Conservation (phyloP, 2,888 invertebrate species). For the Ceriagrion tenellum region DNA sequence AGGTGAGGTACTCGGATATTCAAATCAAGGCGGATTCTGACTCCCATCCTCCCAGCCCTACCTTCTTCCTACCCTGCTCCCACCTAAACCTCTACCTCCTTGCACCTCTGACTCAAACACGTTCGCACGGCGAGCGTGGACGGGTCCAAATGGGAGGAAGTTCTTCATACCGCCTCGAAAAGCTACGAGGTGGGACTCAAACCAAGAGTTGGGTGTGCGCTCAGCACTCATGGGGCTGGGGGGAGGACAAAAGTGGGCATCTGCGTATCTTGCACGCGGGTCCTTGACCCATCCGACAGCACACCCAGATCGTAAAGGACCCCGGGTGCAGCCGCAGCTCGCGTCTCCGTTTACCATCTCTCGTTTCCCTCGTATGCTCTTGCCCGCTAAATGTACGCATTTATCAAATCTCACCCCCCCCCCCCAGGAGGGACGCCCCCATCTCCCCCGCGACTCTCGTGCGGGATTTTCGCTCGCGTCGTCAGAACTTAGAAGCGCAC, state of each 20-base stretch:
- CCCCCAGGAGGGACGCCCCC: no score
- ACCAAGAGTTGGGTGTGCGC: neutral
- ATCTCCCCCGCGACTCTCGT: no score
- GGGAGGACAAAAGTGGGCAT: neutral
- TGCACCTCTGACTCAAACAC: neutral
- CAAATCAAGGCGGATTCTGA: constrained; percentile 45
- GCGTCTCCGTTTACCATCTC: neutral
- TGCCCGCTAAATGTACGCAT: no score
- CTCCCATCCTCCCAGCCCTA: neutral
- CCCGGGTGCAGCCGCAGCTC: neutral
- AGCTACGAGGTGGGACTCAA: neutral
- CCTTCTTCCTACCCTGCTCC: neutral
- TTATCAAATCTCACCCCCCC: no score
- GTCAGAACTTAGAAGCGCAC: neutral
- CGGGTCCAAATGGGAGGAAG: neutral
- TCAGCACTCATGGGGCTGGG: neutral
- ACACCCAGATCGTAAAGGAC: neutral
- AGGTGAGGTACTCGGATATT: constrained; percentile 46
- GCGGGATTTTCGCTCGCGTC: no score
- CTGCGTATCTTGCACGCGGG: neutral
- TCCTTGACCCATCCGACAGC: neutral
- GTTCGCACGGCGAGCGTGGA: neutral
- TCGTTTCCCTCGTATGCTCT: neutral
- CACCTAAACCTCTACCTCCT: neutral
- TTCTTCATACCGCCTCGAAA: neutral